Conservation (phyloP, 2,113 vertebrate genomes). For the Aramus guarauna region DNA sequence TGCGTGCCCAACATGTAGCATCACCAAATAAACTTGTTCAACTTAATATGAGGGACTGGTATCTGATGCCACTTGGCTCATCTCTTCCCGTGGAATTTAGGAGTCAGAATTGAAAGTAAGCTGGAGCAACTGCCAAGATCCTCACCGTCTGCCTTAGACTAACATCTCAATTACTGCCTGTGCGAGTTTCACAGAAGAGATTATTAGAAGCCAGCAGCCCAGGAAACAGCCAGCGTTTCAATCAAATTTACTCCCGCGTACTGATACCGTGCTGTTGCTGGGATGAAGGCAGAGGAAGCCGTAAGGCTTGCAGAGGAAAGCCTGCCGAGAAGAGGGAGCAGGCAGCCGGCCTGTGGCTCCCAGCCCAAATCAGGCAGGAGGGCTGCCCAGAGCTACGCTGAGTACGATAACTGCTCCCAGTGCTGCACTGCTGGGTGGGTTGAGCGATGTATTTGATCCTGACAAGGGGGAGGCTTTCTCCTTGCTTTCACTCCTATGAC, state of each 20-base stretch:
- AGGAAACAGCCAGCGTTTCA: accelerated
- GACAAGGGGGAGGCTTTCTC: neutral
- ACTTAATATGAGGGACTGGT: neutral
- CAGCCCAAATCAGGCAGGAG: neutral
- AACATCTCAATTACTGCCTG: neutral
- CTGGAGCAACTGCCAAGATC: neutral
- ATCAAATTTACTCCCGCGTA: neutral
- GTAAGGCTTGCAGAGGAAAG: neutral
- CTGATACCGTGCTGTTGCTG: neutral
- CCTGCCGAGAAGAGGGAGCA: neutral
- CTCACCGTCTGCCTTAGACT: neutral
- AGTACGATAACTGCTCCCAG: neutral
- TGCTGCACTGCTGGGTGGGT: neutral
- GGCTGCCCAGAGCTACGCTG: neutral
- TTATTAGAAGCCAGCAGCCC: neutral
- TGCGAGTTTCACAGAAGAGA: accelerated
- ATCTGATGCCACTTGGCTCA: neutral
- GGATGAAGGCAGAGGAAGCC: neutral
- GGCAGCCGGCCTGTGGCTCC: neutral
- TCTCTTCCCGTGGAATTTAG: neutral
- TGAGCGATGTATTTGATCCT: neutral
- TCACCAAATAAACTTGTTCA: neutral
- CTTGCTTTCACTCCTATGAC: neutral
- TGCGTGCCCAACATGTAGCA: neutral
- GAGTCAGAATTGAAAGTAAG: neutral